Conservation (phyloP, 2,113 vertebrate species). For the Rhinolophus ferrumequinum region DNA sequence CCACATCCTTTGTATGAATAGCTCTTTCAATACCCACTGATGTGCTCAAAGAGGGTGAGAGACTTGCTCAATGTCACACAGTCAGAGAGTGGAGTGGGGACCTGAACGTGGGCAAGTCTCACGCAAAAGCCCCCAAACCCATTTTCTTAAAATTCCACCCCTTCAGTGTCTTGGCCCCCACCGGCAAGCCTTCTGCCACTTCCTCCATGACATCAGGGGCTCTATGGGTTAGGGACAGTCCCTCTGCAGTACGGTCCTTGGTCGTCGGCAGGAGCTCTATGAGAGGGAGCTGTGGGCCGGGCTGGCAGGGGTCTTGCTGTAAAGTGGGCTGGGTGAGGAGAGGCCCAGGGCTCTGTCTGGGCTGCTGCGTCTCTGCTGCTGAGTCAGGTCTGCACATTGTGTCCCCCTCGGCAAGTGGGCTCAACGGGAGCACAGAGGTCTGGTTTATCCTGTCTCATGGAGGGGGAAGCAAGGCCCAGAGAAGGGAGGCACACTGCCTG, state of each 20-base stretch:
- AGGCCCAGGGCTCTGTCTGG: neutral
- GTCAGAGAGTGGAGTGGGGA: too few species aligned
- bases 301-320: accelerated
- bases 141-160: neutral
- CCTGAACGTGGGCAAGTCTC: accelerated
- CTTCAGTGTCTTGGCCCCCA: neutral
- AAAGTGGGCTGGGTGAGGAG: neutral
- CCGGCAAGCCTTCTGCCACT: neutral
- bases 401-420: neutral
- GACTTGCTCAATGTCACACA: too few species aligned
- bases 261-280: neutral
- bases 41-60: neutral
- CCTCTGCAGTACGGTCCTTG: accelerated
- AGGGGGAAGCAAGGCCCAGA: neutral
- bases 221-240: too few species aligned
- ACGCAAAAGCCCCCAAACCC: neutral
- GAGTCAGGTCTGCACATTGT: neutral
- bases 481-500: accelerated
- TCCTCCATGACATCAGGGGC: accelerated
- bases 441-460: accelerated
- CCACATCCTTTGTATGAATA: accelerated
- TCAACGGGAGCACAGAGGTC: neutral
- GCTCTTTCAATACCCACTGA: accelerated
- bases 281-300: accelerated
- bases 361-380: neutral